Conservation (phyloP, 2,888 invertebrate species). For the Stenodema calcarata region DNA sequence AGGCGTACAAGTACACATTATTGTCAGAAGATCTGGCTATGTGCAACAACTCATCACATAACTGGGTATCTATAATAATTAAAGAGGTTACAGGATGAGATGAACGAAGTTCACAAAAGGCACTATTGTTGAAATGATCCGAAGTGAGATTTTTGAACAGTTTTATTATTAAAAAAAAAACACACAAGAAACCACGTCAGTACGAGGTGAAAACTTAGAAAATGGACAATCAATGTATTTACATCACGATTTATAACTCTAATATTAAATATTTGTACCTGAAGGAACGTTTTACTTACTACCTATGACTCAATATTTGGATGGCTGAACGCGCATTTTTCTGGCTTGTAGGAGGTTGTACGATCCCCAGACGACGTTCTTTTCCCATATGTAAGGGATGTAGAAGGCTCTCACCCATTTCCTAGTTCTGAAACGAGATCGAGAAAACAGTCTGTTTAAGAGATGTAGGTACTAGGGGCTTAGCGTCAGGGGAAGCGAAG, state of each 20-base stretch:
- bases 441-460: too few relatives aligned
- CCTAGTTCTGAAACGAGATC: constrained; percentile 67
- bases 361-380: constrained; percentile 72
- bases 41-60: background rate
- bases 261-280: constrained; percentile 22
- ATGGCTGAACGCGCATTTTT: constrained; percentile 55
- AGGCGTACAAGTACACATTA: too few relatives aligned
- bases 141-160: background rate
- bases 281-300: constrained; percentile 24
- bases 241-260: constrained; percentile 1
- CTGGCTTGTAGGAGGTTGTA: constrained; percentile 71
- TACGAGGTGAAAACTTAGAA: constrained; percentile 13
- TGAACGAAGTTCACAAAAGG: too few relatives aligned
- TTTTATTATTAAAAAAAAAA: constrained; percentile 28
- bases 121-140: background rate
- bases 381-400: constrained; percentile 76
- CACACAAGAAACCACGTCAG: constrained; percentile 4
- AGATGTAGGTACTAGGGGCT: too few relatives aligned
- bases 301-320: constrained; percentile 48
- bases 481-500: too few relatives aligned
- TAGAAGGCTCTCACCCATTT: constrained; percentile 84
- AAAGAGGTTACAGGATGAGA: too few relatives aligned
- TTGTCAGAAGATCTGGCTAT: too few relatives aligned
- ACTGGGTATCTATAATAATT: too few relatives aligned
- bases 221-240: constrained; percentile 17